phyloP scores from a whole-genome alignment of 2,113 vertebrate species.

The Pelecanus crispus region DNA sequence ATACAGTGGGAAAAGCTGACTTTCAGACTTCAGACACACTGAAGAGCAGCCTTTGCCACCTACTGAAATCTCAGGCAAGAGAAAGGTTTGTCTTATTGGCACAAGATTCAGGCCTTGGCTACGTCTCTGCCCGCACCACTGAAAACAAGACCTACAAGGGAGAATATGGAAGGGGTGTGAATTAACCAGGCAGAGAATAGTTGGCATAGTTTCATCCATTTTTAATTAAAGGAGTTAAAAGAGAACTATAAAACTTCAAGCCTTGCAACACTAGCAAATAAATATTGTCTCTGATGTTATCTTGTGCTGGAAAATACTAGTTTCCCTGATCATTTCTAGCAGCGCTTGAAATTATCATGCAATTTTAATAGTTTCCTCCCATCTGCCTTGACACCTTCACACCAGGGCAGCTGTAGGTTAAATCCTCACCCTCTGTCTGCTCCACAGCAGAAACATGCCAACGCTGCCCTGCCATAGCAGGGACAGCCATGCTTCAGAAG shows the following conservation, averaged over 20 bases:
- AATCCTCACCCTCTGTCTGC: background rate
- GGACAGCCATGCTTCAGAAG: background rate
- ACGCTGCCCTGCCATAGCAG: background rate
- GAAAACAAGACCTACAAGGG: background rate
- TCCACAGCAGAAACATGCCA: background rate
- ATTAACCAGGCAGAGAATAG: background rate
- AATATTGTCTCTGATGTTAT: background rate
- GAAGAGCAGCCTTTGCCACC: background rate
- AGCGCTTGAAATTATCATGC: background rate
- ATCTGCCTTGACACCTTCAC: accelerated
- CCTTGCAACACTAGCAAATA: background rate
- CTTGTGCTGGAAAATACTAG: background rate
- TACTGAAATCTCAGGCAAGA: background rate
- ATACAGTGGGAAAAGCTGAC: background rate
- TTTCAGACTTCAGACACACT: background rate
- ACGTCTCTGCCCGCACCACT: background rate
- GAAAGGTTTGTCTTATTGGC: background rate
- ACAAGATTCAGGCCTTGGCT: background rate
- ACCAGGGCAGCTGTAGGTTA: background rate
- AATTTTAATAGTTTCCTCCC: background rate
- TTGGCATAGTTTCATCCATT: background rate
- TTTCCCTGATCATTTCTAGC: background rate
- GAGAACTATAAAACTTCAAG: background rate
- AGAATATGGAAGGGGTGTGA: background rate
- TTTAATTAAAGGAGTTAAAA: conserved; percentile 15